Evolutionary conservation across 1,140 invertebrate species (phyloP).

Genomic region (Micrasema longulum): DNA sequence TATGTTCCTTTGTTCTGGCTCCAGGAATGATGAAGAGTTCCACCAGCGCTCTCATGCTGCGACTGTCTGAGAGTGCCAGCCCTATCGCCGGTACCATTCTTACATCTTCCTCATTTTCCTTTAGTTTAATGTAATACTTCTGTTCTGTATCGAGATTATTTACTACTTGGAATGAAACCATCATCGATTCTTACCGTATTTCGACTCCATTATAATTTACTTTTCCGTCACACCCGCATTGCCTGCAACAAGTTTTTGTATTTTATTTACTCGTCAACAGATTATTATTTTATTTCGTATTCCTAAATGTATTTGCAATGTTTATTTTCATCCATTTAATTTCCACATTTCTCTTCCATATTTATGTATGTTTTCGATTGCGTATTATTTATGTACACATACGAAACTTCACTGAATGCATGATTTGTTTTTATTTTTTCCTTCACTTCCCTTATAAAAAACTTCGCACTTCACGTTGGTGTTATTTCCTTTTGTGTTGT

Average conservation of each 20-base stretch:
- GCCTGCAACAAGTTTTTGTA: constrained; percentile 11
- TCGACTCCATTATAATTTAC: constrained; percentile 4
- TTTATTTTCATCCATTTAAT: too few species aligned
- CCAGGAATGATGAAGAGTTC: constrained; percentile 65
- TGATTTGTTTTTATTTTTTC: too few species aligned
- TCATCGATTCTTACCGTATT: background rate
- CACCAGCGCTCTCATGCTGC: constrained; percentile 69
- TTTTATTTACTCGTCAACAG: too few species aligned
- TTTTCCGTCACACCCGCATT: background rate
- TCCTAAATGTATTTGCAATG: too few species aligned
- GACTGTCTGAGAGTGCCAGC: constrained; percentile 68
- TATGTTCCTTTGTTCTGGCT: constrained; percentile 37
- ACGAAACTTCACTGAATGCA: too few species aligned
- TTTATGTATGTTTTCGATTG: too few species aligned
- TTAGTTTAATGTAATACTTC: constrained; percentile 46
- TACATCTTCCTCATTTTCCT: constrained; percentile 45
- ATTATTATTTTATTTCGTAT: background rate
- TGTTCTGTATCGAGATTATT: background rate
- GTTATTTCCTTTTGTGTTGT: too few species aligned
- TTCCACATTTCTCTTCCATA: too few species aligned
- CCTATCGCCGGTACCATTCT: constrained; percentile 65
- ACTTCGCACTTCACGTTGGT: too few species aligned
- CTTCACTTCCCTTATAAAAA: too few species aligned
- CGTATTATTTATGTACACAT: too few species aligned
- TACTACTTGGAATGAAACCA: background rate